Percentiles rank a stretch among this genome's conserved stretches.
Conservation (phyloP, 2,113 vertebrate species). For the Centropus unirufus region DNA sequence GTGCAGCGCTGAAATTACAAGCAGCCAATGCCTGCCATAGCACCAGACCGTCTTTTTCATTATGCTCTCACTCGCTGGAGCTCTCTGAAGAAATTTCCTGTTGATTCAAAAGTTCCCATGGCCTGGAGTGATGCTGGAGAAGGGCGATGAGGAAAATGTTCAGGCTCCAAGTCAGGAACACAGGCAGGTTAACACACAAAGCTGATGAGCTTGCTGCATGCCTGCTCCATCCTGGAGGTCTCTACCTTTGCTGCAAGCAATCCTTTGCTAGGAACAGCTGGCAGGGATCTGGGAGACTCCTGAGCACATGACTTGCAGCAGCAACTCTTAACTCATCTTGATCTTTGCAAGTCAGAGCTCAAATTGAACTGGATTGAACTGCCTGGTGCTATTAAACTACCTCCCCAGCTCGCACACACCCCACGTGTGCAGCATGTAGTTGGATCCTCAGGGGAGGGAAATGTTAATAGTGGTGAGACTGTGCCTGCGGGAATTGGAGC, state of each 20-base stretch:
- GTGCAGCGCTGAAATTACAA: background rate
- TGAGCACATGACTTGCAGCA: background rate
- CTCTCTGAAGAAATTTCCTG: background rate
- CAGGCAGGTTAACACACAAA: background rate
- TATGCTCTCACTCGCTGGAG: background rate
- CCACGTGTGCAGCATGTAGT: background rate
- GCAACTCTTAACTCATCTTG: background rate
- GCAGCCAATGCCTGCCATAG: background rate
- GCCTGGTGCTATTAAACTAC: background rate
- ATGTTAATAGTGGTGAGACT: fast-evolving
- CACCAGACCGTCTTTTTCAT: background rate
- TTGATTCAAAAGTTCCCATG: background rate
- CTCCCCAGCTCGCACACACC: fast-evolving
- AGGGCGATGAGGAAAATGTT: background rate
- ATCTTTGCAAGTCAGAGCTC: background rate
- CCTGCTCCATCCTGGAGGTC: background rate
- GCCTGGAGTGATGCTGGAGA: background rate
- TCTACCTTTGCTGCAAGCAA: background rate
- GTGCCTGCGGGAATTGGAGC: background rate
- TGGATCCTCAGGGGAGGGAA: background rate
- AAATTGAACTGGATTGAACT: background rate
- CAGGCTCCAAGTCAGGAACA: background rate
- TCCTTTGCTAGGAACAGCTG: background rate
- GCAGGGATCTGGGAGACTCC: background rate
- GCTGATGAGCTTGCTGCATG: background rate